phyloP scores from a whole-genome alignment of 1,140 invertebrate genomes.

The Oppia nitens region DNA sequence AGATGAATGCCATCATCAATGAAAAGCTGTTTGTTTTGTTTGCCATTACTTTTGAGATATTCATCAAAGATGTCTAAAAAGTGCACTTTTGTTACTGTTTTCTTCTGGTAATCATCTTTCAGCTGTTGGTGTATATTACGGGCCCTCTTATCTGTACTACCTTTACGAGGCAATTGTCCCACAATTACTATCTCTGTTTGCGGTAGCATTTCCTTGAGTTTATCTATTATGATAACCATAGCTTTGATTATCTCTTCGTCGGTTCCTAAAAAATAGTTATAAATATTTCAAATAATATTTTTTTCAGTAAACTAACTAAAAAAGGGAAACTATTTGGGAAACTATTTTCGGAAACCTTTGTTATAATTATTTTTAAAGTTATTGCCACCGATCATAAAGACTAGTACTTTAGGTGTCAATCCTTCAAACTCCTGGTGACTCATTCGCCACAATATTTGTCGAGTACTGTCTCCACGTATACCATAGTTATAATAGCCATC shows the following conservation, averaged over 20 bases:
- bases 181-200: not conserved
- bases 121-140: not conserved
- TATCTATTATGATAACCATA: not conserved
- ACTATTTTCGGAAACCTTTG: no score
- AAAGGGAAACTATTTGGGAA: not conserved
- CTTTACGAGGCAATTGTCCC: not conserved
- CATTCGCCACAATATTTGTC: not conserved
- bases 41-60: not conserved
- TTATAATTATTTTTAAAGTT: not conserved
- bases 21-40: not conserved
- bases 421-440: not conserved
- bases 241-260: not conserved
- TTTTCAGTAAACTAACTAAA: not conserved
- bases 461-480: not conserved
- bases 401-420: not conserved
- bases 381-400: slow-evolving; percentile 29
- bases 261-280: not conserved
- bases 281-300: not conserved
- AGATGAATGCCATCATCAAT: slow-evolving; percentile 2
- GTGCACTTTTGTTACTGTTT: not conserved
- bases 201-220: not conserved
- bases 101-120: not conserved
- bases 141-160: not conserved
- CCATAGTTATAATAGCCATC: not conserved
- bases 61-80: not conserved